Percentiles rank a stretch among this genome's conserved stretches.
Conservation (phyloP, 2,888 invertebrate genomes). For the Endomychus coccineus region DNA sequence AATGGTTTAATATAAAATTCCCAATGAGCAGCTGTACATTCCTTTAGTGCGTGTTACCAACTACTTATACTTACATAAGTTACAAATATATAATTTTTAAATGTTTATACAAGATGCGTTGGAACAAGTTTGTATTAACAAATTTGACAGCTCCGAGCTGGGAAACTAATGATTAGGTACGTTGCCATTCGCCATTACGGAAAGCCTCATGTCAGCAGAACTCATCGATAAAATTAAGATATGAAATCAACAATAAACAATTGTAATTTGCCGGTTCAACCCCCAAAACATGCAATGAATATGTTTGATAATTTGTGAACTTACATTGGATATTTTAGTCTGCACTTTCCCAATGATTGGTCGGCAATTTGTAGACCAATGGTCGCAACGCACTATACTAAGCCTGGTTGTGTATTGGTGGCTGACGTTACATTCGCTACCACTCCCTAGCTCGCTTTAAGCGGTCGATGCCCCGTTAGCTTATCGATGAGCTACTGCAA, state of each 20-base stretch:
- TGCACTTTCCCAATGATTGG: slow-evolving; percentile 84
- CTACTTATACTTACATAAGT: no score
- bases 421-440: slow-evolving; percentile 58
- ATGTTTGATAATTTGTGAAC: slow-evolving; percentile 62
- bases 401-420: slow-evolving; percentile 66
- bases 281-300: slow-evolving; percentile 35
- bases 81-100: no score
- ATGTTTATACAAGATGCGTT: no score
- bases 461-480: slow-evolving; percentile 40
- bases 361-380: slow-evolving; percentile 79
- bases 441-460: slow-evolving; percentile 51
- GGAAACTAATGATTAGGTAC: neutral
- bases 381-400: slow-evolving; percentile 65
- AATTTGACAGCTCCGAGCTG: no score
- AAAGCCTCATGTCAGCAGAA: neutral
- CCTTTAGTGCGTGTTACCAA: no score
- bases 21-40: neutral
- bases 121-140: no score
- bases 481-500: slow-evolving; percentile 37
- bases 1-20: neutral
- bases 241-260: slow-evolving; percentile 26
- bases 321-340: slow-evolving; percentile 66
- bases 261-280: slow-evolving; percentile 36
- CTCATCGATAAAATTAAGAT: neutral
- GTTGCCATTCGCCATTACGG: slow-evolving; percentile 11